Evolutionary conservation across 2,888 invertebrate species (phyloP), one percentile per base, ranked within the genome.

Genomic region (Orgyia antiqua): DNA sequence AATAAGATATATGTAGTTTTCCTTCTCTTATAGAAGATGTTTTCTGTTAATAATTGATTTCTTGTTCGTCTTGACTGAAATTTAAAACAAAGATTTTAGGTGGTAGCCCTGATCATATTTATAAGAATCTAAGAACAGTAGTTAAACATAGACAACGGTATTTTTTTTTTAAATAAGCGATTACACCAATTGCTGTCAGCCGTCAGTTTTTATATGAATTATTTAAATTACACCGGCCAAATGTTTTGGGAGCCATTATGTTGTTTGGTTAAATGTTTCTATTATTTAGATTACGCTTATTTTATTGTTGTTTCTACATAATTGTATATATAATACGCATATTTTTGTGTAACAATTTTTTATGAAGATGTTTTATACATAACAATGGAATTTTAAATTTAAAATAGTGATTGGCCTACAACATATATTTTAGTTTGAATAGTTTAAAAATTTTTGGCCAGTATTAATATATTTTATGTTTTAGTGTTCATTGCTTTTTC

Each of bases 131-230:
- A 29, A 36, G 23, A 39, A 31, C 39, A 37, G 30, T 42, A 32
- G 32, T 37, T 39, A 29, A 4, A 10, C 45, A 52, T 45, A 58
- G 56, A 66, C 58, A 66, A 56, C 44, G 36, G 42, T 42, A 41
- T 31, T 46, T 51, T 47, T 49, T 56, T 51, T 54, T 52, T 54
- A 48, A 63, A 61, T 59, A 69, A 65, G 66, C 68, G 45, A 69
- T 70, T 66, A 65, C 36, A 40, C 27, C 35, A 47, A 51, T 46
- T 50, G 45, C 44, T 38, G 36, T 43, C 41, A 39, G 36, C 44
- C 48, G 44, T 49, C 49, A 42, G 46, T 54, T 45, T 49, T 42
- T 39, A 37, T 33, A 37, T 42, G 43, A 52, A 58, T 65, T 61
- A 62, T 61, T 62, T 50, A 60, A 61, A 63, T 61, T 45, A 53